These are phyloP conservation scores for Hafferia zeledoni DNA, from an alignment of 2,797 vertebrate genomes.

Conservation along the genomic window DNA sequence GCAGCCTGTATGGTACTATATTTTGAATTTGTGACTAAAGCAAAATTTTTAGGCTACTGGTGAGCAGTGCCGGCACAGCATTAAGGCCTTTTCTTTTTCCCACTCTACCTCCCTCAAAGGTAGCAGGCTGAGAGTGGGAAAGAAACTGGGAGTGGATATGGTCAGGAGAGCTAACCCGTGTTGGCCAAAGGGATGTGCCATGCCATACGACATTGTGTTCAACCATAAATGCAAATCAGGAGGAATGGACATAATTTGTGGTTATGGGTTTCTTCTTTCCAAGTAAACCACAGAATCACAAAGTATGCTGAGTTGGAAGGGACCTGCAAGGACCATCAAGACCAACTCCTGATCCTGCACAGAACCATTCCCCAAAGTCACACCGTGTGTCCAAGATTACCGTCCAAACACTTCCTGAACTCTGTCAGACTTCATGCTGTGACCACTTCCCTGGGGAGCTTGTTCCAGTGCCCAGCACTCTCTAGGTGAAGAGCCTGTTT, in stretches of 20 bases:
- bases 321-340: no score
- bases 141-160: background rate
- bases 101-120: background rate
- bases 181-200: background rate
- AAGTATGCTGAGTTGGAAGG: no score
- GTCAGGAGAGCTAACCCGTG: background rate
- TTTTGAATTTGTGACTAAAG: background rate
- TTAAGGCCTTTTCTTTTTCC: background rate
- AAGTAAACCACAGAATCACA: background rate
- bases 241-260: fast-evolving
- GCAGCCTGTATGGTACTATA: background rate
- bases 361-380: no score
- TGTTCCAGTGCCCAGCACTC: no score
- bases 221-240: background rate
- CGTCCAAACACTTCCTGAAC: no score
- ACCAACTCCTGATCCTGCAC: no score
- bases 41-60: background rate
- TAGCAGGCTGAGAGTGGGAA: background rate
- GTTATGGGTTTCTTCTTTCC: background rate
- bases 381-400: no score
- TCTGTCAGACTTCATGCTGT: no score
- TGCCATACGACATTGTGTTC: background rate
- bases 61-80: background rate
- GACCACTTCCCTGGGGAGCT: no score
- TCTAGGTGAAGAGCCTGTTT: no score